These are phyloP conservation scores for Therioaphis trifolii DNA, from an alignment of 2,888 invertebrate species.

Conservation along the genomic window DNA sequence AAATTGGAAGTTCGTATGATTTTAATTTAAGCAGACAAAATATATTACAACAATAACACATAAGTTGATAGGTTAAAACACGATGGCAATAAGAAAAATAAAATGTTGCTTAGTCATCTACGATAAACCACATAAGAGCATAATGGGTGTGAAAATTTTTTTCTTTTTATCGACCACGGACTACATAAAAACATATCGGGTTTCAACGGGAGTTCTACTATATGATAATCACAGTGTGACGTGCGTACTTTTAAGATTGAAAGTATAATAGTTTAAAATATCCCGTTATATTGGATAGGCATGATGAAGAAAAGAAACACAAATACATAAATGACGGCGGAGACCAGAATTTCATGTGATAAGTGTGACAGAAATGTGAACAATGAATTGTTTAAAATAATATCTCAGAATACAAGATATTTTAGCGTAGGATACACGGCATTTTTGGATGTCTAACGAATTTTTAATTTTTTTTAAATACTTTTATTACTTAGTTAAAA, in stretches of 20 bases:
- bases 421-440: no score
- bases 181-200: constrained; percentile 24
- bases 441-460: no score
- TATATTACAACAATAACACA: neutral
- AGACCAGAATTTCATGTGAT: neutral
- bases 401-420: neutral
- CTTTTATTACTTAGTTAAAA: no score
- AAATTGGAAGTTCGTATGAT: neutral
- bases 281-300: neutral
- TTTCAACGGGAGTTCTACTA: neutral
- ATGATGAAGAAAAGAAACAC: neutral
- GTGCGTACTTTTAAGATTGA: neutral
- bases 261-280: neutral
- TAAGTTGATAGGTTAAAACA: neutral
- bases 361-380: neutral
- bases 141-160: constrained; percentile 24
- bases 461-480: no score
- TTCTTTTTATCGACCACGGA: neutral
- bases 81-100: neutral
- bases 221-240: neutral
- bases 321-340: neutral
- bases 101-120: constrained; percentile 24
- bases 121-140: constrained; percentile 15
- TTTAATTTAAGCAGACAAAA: constrained; percentile 11
- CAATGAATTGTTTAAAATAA: constrained; percentile 13